These are phyloP conservation scores for Patella vulgata DNA, from an alignment of 1,140 invertebrate species.

Conservation along the genomic window DNA sequence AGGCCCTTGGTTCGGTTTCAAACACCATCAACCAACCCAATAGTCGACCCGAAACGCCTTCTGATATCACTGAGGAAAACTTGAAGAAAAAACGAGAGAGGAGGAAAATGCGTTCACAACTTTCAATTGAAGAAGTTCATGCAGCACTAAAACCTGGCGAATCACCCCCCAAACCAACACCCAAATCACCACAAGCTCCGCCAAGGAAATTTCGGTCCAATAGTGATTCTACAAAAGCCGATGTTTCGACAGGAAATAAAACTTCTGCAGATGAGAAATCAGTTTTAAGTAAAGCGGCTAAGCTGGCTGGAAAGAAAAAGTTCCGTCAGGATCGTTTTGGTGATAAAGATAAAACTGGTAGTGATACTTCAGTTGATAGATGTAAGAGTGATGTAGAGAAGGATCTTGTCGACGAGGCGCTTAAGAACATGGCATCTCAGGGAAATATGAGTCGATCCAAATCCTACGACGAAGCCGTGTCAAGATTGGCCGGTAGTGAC, in stretches of 20 bases:
- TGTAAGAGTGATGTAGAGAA: constrained; percentile 58
- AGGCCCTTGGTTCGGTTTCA: constrained; percentile 6
- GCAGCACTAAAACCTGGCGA: constrained; percentile 40
- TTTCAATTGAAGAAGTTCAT: constrained; percentile 54
- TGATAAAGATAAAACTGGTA: constrained; percentile 37
- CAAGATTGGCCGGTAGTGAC: constrained; percentile 35
- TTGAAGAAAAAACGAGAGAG: constrained; percentile 48
- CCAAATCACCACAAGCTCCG: constrained; percentile 11
- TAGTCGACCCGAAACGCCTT: constrained; percentile 14
- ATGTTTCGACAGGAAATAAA: constrained; percentile 18
- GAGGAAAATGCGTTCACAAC: constrained; percentile 49
- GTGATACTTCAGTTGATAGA: constrained; percentile 16
- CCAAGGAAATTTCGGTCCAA: not conserved
- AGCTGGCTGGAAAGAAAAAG: constrained; percentile 52
- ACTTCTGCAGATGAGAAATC: constrained; percentile 7
- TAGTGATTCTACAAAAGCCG: not conserved
- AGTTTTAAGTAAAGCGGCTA: constrained; percentile 45
- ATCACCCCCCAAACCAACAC: not conserved
- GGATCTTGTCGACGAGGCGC: constrained; percentile 51
- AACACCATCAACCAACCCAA: constrained; percentile 22
- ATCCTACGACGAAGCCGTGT: constrained; percentile 57
- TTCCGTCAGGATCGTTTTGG: constrained; percentile 55
- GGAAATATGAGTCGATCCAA: constrained; percentile 57
- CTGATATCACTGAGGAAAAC: constrained; percentile 33
- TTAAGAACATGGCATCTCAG: constrained; percentile 43